Base-by-base conservation (phyloP, 2,888 invertebrate species). In the Sericinus montela region DNA sequence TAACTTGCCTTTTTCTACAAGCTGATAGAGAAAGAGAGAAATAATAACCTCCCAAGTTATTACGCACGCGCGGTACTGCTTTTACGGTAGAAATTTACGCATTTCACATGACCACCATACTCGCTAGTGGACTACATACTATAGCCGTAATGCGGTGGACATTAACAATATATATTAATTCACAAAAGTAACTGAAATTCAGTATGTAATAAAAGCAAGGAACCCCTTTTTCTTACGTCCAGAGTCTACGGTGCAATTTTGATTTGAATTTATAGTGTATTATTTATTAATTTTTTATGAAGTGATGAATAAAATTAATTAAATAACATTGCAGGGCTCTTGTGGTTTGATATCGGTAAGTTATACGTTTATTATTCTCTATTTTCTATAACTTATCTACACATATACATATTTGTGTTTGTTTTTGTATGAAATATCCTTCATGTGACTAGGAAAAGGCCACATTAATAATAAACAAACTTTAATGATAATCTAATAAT, bases 51-150 rank as follows among this genome's bases (percentile, higher is more conserved):
- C 54, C 53, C 62, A 67, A 63, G 54, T 55, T 39, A 47, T 53
- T 55, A 76, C 80, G 83, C 86, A 79, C 80, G 86, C 86, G 86
- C 78, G 65, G 48, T 60, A 59, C 49, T 43, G 37, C 52, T 56
- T 55, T 59, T 47, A 53, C 54, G 61, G 55, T 62, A 54, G 55
- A 41, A 48, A 42, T 51, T 55, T 52, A 57, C 56, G 58, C 57
- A 54, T 54, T 55, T 57, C 51, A 54, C 58, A 53, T 39, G 46
- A 44, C 35, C 44, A 52, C 40, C 52, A 53, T 51, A 58, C 40
- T 42, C 30, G 50, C 40, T 37, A 51, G 52, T 52, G 49, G 45
- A 50, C 44, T 55, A 51, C 52, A 44, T 43, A 51, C 48, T 48
- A 46, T 40, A 47, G 43, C 37, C 47, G 44, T 49, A 47, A 55